Conservation (phyloP, 2,113 vertebrate species). For the Melanotaenia duboulayi region DNA sequence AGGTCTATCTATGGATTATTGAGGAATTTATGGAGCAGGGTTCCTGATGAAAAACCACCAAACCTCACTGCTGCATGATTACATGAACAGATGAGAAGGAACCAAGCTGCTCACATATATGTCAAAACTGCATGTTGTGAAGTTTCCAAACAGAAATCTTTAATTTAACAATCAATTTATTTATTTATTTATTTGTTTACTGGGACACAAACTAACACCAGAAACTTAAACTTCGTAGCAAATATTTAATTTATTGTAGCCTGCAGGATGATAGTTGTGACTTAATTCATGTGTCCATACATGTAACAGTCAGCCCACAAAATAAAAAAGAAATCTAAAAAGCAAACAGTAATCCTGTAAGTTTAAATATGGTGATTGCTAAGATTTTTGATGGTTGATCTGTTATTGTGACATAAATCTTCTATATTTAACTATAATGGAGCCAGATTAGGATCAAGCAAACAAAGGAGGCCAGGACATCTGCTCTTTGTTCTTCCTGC, state of each 20-base stretch:
- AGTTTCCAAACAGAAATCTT: too few species aligned
- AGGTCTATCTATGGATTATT: slow-evolving; percentile 41
- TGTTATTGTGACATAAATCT: slow-evolving; percentile 27
- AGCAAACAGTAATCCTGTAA: background rate
- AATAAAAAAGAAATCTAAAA: too few species aligned
- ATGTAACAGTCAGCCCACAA: too few species aligned
- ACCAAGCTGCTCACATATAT: too few species aligned
- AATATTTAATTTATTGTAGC: too few species aligned
- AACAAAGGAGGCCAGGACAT: slow-evolving; percentile 68
- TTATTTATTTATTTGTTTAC: too few species aligned
- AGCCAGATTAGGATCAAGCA: slow-evolving; percentile 59
- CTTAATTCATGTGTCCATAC: too few species aligned
- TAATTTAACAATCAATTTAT: too few species aligned
- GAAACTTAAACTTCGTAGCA: background rate
- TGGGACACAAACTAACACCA: background rate
- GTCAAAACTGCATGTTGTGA: too few species aligned
- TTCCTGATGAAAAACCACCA: background rate
- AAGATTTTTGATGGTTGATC: background rate
- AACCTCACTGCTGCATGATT: background rate
- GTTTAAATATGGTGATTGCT: background rate
- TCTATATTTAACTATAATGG: slow-evolving; percentile 56
- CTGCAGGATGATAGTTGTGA: too few species aligned
- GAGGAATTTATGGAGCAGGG: slow-evolving; percentile 34
- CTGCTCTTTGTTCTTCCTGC: slow-evolving; percentile 77
- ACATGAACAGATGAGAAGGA: background rate